These are phyloP conservation scores for Probosciger aterrimus DNA, from an alignment of 2,113 vertebrate genomes.

Conservation along the genomic window DNA sequence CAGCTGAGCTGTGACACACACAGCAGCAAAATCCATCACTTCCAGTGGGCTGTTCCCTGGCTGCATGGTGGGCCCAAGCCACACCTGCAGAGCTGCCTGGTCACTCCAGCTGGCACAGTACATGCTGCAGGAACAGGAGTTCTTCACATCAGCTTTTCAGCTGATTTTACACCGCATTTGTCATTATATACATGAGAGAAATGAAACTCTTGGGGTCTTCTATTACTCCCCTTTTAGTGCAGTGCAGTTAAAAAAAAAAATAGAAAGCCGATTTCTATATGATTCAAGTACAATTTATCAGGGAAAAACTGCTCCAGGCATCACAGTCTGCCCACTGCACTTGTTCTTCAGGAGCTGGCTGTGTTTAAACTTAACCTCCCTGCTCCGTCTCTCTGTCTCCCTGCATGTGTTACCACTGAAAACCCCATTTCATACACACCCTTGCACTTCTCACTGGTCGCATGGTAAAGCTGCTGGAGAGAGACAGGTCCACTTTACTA, in stretches of 20 bases:
- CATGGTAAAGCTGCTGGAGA: not conserved
- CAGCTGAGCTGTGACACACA: not conserved
- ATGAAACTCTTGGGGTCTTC: not conserved
- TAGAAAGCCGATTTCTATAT: not conserved
- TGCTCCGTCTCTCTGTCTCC: not conserved
- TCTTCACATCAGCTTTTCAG: not conserved
- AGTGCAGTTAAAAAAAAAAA: conserved; percentile 6
- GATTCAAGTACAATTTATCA: conserved; percentile 40
- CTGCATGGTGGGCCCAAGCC: not conserved
- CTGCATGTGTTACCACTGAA: too few species aligned
- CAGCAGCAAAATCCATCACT: not conserved
- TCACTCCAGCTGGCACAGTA: not conserved
- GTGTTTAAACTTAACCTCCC: not conserved
- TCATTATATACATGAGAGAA: not conserved
- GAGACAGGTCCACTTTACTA: not conserved
- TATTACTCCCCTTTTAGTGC: conserved; percentile 19
- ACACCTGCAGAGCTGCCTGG: not conserved
- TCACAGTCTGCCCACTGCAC: not conserved
- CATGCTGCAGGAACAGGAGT: not conserved
- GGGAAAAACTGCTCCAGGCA: not conserved
- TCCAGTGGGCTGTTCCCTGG: not conserved
- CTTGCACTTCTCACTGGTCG: not conserved
- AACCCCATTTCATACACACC: fast-evolving
- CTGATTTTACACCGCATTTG: not conserved
- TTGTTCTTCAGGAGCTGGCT: not conserved